phyloP scores from a whole-genome alignment of 2,797 vertebrate species.

The Lagorchestes hirsutus region DNA sequence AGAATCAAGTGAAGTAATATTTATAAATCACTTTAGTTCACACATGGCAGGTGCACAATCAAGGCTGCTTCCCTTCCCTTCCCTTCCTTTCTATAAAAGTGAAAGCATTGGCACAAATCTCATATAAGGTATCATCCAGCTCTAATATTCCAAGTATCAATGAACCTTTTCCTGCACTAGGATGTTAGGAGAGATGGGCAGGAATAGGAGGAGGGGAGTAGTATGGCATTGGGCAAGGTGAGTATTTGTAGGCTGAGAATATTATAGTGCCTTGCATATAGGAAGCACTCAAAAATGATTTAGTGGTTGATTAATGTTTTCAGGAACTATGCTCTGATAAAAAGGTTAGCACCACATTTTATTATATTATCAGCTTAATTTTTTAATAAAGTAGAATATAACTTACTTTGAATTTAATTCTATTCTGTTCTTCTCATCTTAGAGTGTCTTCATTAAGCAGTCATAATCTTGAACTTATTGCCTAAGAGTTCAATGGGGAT shows the following conservation, averaged over 20 bases:
- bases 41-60: not conserved
- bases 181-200: not conserved
- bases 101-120: not conserved
- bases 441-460: not conserved
- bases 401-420: constrained; percentile 7
- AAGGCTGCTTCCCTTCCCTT: not conserved
- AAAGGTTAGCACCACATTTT: not conserved
- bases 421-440: not conserved
- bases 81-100: not conserved
- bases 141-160: not conserved
- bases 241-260: not conserved
- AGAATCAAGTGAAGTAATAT: not conserved
- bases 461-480: constrained; percentile 18
- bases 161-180: not conserved
- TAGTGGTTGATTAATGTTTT: not conserved
- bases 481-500: constrained; percentile 5
- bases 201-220: not conserved
- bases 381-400: constrained; percentile 29
- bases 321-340: not conserved
- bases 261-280: not conserved
- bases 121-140: not conserved
- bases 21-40: not conserved
- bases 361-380: not conserved
- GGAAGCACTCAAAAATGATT: not conserved
- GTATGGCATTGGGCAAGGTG: not conserved